Conservation (phyloP, 2,888 invertebrate genomes). For the Leptinotarsa tumamoca region DNA sequence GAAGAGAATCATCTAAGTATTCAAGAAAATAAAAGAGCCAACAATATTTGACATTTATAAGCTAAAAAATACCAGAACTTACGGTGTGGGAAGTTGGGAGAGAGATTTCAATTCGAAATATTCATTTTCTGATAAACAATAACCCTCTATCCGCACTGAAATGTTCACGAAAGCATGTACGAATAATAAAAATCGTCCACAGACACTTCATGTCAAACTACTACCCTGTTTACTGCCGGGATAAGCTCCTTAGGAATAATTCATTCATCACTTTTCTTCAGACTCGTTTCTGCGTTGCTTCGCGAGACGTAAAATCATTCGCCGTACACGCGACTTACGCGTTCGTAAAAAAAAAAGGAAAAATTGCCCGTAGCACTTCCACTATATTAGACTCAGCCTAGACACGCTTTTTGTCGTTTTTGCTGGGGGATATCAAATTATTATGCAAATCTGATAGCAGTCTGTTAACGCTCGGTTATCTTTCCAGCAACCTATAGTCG, state of each 20-base stretch:
- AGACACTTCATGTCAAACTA: not conserved
- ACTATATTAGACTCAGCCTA: conserved; percentile 35
- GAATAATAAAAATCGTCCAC: too few species aligned
- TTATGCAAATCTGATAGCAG: conserved; percentile 41
- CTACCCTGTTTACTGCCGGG: not conserved
- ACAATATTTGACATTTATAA: too few species aligned
- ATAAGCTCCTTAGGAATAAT: not conserved
- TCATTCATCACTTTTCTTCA: conserved; percentile 18
- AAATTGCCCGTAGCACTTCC: conserved; percentile 12
- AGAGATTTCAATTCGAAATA: too few species aligned
- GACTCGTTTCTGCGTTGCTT: conserved; percentile 11
- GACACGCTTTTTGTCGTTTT: conserved; percentile 37
- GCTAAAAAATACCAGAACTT: too few species aligned
- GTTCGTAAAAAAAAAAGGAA: conserved; percentile 3
- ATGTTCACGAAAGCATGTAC: too few species aligned
- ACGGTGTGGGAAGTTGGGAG: too few species aligned
- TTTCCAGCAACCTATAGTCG: conserved; percentile 25
- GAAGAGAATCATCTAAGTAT: too few species aligned
- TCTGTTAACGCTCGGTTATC: conserved; percentile 37
- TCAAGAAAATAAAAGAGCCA: too few species aligned
- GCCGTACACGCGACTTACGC: conserved; percentile 28
- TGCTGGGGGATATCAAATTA: conserved; percentile 38
- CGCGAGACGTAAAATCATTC: conserved; percentile 19
- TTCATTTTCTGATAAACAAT: too few species aligned
- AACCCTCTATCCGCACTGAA: too few species aligned